Conservation (phyloP, 2,797 vertebrate species). For the Oryzias sinensis region DNA sequence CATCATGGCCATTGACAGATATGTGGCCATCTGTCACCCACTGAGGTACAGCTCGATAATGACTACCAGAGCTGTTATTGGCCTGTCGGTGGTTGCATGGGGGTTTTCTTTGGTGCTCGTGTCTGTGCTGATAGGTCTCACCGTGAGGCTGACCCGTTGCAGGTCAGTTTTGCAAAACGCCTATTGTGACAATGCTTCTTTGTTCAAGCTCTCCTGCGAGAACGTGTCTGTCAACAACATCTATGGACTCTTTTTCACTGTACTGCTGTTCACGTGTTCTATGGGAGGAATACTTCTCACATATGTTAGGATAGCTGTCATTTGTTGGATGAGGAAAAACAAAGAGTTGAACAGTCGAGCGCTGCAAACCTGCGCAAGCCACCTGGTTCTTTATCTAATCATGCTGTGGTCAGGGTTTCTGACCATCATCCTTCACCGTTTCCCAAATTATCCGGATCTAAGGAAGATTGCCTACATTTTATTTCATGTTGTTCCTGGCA, state of each 20-base stretch:
- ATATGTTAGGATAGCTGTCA: conserved; percentile 61
- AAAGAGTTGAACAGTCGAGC: conserved; percentile 65
- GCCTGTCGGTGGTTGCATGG: conserved; percentile 59
- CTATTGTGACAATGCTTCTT: conserved; percentile 67
- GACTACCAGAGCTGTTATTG: conserved; percentile 65
- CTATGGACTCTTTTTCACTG: conserved; percentile 67
- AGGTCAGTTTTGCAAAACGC: conserved; percentile 53
- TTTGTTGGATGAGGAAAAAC: conserved; percentile 65
- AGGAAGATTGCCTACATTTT: conserved; percentile 61
- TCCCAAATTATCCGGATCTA: conserved; percentile 56
- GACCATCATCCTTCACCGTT: conserved; percentile 64
- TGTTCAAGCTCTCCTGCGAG: conserved; percentile 72
- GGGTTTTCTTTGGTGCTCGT: conserved; percentile 51
- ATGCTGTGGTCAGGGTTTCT: conserved; percentile 68
- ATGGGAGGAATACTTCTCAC: conserved; percentile 61
- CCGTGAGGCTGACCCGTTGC: conserved; percentile 57
- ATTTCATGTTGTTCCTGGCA: conserved; percentile 65
- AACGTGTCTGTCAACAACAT: conserved; percentile 67
- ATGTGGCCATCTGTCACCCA: conserved; percentile 80
- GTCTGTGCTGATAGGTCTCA: conserved; percentile 63
- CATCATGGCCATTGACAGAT: conserved; percentile 83
- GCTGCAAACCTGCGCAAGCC: conserved; percentile 65
- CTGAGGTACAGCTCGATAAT: conserved; percentile 73
- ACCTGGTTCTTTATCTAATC: conserved; percentile 66
- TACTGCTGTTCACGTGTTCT: conserved; percentile 60